Conservation (phyloP, 2,888 invertebrate genomes). For the Drosophila aldrichi region DNA sequence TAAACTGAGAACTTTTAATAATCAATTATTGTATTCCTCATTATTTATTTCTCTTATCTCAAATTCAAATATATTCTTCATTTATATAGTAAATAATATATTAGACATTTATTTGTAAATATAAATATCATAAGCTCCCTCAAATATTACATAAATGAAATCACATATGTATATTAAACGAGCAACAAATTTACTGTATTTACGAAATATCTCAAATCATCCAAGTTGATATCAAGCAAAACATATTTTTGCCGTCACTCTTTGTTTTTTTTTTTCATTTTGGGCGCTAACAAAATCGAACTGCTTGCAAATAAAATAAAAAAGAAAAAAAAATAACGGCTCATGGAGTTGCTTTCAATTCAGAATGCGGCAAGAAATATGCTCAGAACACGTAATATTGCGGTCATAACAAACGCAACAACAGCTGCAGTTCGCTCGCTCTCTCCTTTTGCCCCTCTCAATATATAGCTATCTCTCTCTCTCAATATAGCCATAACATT, state of each 20-base stretch:
- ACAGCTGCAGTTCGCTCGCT: constrained; percentile 3
- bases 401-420: constrained; percentile 58
- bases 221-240: background rate
- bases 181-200: background rate
- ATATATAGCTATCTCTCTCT: constrained; percentile 7
- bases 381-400: constrained; percentile 69
- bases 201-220: background rate
- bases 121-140: background rate
- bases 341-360: constrained; percentile 48
- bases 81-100: too few relatives aligned
- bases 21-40: too few relatives aligned
- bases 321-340: constrained; percentile 50
- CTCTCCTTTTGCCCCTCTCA: background rate
- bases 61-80: too few relatives aligned
- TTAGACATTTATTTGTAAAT: background rate
- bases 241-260: background rate
- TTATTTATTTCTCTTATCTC: too few relatives aligned
- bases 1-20: too few relatives aligned
- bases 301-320: constrained; percentile 31
- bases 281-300: constrained; percentile 55
- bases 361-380: constrained; percentile 44
- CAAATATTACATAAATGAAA: too few relatives aligned
- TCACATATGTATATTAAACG: too few relatives aligned
- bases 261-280: background rate
- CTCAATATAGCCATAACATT: constrained; percentile 70